These are phyloP conservation scores for Clarias laeviceps DNA, from an alignment of 2,797 vertebrate species.

Conservation along the genomic window DNA sequence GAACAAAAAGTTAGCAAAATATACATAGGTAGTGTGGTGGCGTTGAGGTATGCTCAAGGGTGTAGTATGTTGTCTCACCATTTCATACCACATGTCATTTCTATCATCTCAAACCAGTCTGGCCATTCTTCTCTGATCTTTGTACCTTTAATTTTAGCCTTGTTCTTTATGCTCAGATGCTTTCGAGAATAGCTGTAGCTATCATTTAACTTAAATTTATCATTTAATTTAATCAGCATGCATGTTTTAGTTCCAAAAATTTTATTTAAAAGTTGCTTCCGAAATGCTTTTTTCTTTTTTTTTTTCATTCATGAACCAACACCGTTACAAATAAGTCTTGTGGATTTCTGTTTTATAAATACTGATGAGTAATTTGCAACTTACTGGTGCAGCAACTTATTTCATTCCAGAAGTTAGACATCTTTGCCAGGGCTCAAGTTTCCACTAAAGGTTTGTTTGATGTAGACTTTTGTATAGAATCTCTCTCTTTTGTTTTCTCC, in stretches of 20 bases:
- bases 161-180: background rate
- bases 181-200: background rate
- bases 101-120: too few species aligned
- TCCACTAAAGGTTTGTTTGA: slow-evolving; percentile 38
- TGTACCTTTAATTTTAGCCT: background rate
- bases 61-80: background rate
- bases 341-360: background rate
- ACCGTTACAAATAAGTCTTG: background rate
- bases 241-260: background rate
- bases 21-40: background rate
- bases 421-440: background rate
- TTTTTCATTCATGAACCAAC: background rate
- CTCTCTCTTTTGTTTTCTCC: background rate
- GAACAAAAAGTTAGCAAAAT: background rate
- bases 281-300: background rate
- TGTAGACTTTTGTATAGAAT: background rate
- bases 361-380: background rate
- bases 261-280: background rate
- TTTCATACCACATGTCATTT: too few species aligned
- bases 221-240: background rate
- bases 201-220: background rate
- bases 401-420: slow-evolving; percentile 22
- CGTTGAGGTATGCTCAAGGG: background rate
- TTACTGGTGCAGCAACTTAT: background rate
- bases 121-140: too few species aligned